Conservation (phyloP, 53 echinoderm and acorn worm genomes). For the Luidia sarsii region DNA sequence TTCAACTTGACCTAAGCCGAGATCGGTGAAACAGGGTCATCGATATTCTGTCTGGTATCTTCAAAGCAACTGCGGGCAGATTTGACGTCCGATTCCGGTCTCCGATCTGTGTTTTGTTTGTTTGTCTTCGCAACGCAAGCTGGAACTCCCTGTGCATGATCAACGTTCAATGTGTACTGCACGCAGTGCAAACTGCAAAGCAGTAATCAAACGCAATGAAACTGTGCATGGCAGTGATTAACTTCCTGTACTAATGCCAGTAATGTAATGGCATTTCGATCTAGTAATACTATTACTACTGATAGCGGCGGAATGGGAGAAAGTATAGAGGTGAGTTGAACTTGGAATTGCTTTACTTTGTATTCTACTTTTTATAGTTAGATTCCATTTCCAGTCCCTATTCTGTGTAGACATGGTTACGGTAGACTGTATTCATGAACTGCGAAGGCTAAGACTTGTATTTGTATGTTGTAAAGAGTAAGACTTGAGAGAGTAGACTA, state of each 20-base stretch:
- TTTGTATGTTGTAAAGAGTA: too few relatives aligned
- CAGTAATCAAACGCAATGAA: not conserved
- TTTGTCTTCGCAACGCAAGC: constrained; percentile 2
- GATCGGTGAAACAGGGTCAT: too few relatives aligned
- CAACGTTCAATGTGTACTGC: not conserved
- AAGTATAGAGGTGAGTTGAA: constrained; percentile 26
- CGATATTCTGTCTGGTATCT: too few relatives aligned
- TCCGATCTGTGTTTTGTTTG: too few relatives aligned
- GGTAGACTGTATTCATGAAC: too few relatives aligned
- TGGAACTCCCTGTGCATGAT: not conserved
- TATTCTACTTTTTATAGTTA: too few relatives aligned
- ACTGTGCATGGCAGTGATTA: not conserved
- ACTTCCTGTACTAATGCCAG: not conserved
- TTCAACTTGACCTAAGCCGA: not conserved
- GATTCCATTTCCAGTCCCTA: too few relatives aligned
- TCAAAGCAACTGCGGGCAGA: too few relatives aligned
- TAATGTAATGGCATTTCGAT: constrained; percentile 19
- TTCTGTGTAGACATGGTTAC: too few relatives aligned
- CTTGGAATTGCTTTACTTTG: not conserved
- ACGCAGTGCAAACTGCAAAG: not conserved
- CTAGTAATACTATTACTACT: not conserved
- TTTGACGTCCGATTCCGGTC: too few relatives aligned
- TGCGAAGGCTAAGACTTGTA: too few relatives aligned
- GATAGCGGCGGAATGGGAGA: constrained; percentile 53
- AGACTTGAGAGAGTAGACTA: too few relatives aligned